phyloP scores from a whole-genome alignment of 2,113 vertebrate genomes.

The Leptodactylus fuscus region DNA sequence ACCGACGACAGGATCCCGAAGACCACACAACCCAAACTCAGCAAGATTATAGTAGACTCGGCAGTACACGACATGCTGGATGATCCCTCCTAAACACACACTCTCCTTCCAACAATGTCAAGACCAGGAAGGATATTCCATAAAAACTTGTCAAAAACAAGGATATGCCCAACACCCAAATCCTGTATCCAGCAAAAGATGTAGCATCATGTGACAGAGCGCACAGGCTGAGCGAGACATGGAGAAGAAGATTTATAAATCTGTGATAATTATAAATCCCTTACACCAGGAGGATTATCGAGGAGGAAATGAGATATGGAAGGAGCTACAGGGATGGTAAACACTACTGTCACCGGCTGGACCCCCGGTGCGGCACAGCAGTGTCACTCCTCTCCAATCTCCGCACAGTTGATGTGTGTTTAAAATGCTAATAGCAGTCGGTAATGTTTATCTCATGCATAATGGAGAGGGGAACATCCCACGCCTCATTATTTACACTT shows the following conservation, averaged over 20 bases:
- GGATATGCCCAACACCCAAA: not conserved
- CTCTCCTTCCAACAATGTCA: not conserved
- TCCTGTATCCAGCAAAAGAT: not conserved
- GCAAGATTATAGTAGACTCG: not conserved
- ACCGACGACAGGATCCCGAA: no score
- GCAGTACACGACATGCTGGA: no score
- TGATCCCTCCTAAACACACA: no score
- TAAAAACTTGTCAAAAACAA: not conserved
- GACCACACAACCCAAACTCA: no score
- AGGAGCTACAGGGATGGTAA: not conserved
- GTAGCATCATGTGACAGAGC: not conserved
- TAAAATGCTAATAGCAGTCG: conserved; percentile 15
- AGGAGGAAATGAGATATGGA: not conserved
- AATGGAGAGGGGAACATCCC: not conserved
- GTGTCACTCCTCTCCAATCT: not conserved
- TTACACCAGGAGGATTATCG: not conserved
- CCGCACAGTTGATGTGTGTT: conserved; percentile 1
- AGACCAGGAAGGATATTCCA: no score
- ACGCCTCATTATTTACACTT: conserved; percentile 41
- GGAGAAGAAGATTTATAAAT: not conserved
- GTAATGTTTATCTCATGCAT: conserved; percentile 41
- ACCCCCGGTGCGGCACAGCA: conserved; percentile 1
- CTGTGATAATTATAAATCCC: not conserved
- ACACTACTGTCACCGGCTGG: not conserved
- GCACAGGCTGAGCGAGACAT: not conserved